These are phyloP conservation scores for Leucosticte australis DNA, from an alignment of 2,113 vertebrate species.

Conservation along the genomic window DNA sequence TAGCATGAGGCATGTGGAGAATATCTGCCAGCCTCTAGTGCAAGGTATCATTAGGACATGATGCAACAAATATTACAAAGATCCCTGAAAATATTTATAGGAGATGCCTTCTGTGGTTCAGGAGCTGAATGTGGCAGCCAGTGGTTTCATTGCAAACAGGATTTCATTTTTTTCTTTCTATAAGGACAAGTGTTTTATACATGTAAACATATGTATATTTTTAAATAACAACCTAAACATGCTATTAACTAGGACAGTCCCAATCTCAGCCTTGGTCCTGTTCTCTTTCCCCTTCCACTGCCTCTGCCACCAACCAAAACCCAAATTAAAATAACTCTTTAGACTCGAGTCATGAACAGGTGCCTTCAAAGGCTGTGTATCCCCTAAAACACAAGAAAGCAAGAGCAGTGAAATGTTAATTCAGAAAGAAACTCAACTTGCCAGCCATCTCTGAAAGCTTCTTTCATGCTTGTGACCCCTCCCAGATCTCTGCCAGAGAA, in stretches of 20 bases:
- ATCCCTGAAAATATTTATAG: not conserved
- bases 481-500: not conserved
- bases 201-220: not conserved
- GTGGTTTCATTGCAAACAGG: not conserved
- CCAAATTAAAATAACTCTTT: not conserved
- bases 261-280: not conserved
- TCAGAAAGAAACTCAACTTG: not conserved
- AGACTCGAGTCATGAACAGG: not conserved
- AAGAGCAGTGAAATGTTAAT: not conserved
- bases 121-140: not conserved
- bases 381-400: not conserved
- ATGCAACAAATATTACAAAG: not conserved
- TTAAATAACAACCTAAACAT: not conserved
- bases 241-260: not conserved
- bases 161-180: not conserved
- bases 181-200: not conserved
- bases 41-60: not conserved
- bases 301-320: not conserved
- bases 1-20: not conserved
- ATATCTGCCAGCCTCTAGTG: not conserved
- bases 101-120: not conserved
- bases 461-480: not conserved
- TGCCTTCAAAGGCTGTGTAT: not conserved
- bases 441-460: not conserved
- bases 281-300: not conserved